Base-by-base conservation (phyloP, 2,888 invertebrate genomes). In the Cremastobaeus sp. region DNA sequence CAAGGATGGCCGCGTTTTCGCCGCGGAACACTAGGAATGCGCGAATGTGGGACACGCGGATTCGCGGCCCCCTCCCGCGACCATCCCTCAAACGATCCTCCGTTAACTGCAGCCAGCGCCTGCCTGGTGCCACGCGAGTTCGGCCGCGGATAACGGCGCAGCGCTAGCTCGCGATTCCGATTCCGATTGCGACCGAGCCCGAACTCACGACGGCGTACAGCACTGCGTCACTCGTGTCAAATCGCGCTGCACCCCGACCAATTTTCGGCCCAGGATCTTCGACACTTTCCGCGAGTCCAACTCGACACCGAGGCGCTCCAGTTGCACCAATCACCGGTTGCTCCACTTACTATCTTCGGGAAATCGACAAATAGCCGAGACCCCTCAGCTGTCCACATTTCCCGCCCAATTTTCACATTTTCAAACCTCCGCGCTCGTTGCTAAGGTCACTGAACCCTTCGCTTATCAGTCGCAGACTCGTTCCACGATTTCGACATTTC, bases 31-130 rank as follows among this genome's bases (percentile, higher is more conserved):
- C 37, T 77, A 80, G 80, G 80, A 79, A 78, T 79, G 84, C 83
- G 81, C 82, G 84, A 86, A 86, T 86, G 84, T 85, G 82, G 86
- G 86, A 85, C 85, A 85, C 84, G 81, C 78, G 77, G 78, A 73
- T 74, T 60, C 55, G 41, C 52, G 4, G 34, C 72, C 75, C 74
- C 70, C 52, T 62, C 78, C 74, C 78, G 34, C 70, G 74, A 47
- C 48, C 73, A 48, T 65, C 52, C 32, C 54, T 11, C 35, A n/a
- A n/a, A n/a, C 47, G 28, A 83, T 82, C 77, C 81, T 83, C 83
- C 82, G 82, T 82, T 82, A 82, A 81, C 81, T 82, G 76, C 11
- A 30, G n/a, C 17, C 11, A 74, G 78, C 80, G 41, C 47, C 60
- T 52, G 77, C 77, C 78, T 76, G 47, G 50, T 35, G 35, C 34